Evolutionary conservation across 2,888 invertebrate genomes (phyloP).

Genomic region (Rhopalosiphum nymphaeae): DNA sequence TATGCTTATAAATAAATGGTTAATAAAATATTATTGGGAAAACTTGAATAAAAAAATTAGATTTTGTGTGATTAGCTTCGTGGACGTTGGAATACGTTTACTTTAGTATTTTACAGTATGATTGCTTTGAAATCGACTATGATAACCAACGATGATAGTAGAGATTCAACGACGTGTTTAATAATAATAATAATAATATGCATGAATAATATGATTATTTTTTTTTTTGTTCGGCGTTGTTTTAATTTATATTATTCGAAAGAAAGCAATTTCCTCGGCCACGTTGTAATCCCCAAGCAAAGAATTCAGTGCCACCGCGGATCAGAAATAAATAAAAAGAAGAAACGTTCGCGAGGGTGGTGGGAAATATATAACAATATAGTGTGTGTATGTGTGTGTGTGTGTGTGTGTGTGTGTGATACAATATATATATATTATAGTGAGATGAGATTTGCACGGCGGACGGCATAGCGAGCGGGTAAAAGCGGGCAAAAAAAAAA

Average conservation of each 20-base stretch:
- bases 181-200: slow-evolving; percentile 20
- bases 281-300: slow-evolving; percentile 37
- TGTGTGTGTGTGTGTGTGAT: neutral
- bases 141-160: neutral
- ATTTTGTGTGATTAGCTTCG: neutral
- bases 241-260: slow-evolving; percentile 60
- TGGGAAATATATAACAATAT: neutral
- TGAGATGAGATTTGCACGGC: neutral
- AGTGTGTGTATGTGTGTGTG: neutral
- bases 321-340: slow-evolving; percentile 43
- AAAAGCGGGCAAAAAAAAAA: slow-evolving; percentile 1
- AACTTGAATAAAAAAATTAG: neutral
- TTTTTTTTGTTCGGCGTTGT: slow-evolving; percentile 3
- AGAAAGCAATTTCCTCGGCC: slow-evolving; percentile 60
- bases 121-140: neutral
- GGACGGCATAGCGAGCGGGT: neutral
- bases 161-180: neutral
- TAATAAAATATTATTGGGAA: neutral
- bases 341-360: neutral
- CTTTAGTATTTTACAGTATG: neutral
- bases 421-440: neutral
- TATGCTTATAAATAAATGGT: too few relatives aligned
- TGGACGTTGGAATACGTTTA: neutral
- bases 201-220: neutral
- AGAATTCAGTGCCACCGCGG: neutral